Conservation (phyloP, 1,140 invertebrate genomes). For the Sarcophaga peregrina region DNA sequence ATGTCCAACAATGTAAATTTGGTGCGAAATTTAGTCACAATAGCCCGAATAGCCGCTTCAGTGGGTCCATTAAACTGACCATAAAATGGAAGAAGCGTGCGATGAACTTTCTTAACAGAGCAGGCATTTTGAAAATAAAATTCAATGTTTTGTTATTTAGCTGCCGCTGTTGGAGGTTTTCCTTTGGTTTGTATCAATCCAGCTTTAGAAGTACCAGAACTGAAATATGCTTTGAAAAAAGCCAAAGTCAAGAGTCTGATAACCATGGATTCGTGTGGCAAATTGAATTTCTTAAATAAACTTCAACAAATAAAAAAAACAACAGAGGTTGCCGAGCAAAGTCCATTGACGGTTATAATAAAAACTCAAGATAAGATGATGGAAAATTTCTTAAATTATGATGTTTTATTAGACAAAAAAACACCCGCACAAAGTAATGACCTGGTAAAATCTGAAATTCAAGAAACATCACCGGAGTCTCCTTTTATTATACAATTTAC, state of each 20-base stretch:
- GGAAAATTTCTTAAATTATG: slow-evolving; percentile 70
- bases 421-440: neutral
- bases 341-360: slow-evolving; percentile 69
- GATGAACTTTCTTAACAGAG: no score
- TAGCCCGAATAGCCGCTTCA: no score
- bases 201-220: slow-evolving; percentile 79
- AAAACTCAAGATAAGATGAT: slow-evolving; percentile 68
- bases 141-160: no score
- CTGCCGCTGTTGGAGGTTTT: slow-evolving; percentile 83
- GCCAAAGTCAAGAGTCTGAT: slow-evolving; percentile 81
- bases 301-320: slow-evolving; percentile 68
- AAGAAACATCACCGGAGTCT: slow-evolving; percentile 70
- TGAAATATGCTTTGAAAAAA: slow-evolving; percentile 84
- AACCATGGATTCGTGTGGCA: slow-evolving; percentile 51
- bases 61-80: no score
- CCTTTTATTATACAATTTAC: slow-evolving; percentile 88
- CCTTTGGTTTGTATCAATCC: slow-evolving; percentile 89
- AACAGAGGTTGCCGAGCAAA: slow-evolving; percentile 66
- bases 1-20: no score
- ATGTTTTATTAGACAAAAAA: slow-evolving; percentile 50
- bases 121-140: no score
- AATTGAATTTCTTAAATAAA: neutral
- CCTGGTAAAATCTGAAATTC: slow-evolving; percentile 44
- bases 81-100: no score
- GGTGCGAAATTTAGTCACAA: no score